A percentile compares a stretch with the other conserved stretches of the same genome.
Evolutionary conservation across 2,888 invertebrate species (phyloP).

Genomic region (Aspidiotus rigidus): DNA sequence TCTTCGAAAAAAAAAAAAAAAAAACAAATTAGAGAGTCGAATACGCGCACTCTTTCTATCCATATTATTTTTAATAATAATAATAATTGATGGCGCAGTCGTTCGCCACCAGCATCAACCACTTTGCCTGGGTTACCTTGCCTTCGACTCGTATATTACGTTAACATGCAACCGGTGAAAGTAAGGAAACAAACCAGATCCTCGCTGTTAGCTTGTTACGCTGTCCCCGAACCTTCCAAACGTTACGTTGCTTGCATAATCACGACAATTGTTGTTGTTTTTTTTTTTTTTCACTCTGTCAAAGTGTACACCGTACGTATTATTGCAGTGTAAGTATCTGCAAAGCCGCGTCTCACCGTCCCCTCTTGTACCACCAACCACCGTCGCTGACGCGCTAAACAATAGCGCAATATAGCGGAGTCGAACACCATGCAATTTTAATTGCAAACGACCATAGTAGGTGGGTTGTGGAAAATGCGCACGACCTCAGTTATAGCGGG

Average conservation of each 20-base stretch:
- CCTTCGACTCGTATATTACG: conserved; percentile 15
- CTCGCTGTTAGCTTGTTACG: conserved; percentile 19
- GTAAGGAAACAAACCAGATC: conserved; percentile 33
- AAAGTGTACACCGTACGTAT: background rate
- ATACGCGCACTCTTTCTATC: too few species aligned
- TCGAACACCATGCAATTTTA: conserved; percentile 1
- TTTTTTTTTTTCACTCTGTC: conserved; percentile 19
- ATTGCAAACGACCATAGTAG: background rate
- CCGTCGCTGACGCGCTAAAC: background rate
- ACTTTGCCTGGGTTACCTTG: conserved; percentile 21
- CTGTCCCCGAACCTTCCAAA: conserved; percentile 15
- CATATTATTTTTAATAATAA: too few species aligned
- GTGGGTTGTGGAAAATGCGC: conserved; percentile 1
- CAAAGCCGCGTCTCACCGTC: background rate
- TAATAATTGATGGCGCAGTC: background rate
- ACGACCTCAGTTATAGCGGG: background rate
- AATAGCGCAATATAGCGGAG: conserved; percentile 10
- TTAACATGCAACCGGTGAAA: conserved; percentile 21
- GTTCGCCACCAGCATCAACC: background rate
- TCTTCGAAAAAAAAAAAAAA: too few species aligned
- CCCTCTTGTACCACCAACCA: background rate
- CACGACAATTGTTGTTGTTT: conserved; percentile 14
- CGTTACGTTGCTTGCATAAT: conserved; percentile 24
- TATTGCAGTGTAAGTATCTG: background rate
- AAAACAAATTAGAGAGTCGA: too few species aligned